phyloP scores from a whole-genome alignment of 92 coral and sea anemone species.

The Porites divaricata region DNA sequence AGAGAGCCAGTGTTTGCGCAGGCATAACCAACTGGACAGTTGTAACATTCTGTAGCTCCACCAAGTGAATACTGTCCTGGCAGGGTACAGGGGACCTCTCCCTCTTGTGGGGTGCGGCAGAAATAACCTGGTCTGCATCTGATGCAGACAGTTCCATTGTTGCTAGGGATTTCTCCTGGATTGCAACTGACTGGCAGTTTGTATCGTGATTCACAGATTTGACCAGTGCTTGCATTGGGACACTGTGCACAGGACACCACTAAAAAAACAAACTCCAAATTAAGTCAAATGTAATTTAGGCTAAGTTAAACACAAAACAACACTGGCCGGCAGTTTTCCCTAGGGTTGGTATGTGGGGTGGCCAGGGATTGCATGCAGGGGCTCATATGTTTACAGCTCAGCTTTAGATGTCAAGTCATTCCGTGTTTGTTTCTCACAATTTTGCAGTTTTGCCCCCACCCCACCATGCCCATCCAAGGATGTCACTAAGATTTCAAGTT shows the following conservation, averaged over 20 bases:
- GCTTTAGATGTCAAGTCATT: too few species aligned
- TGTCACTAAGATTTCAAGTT: too few species aligned
- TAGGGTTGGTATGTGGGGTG: too few species aligned
- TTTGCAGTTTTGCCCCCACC: too few species aligned
- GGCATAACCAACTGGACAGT: slow-evolving; percentile 82
- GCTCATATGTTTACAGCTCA: too few species aligned
- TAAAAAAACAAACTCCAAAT: slow-evolving; percentile 13
- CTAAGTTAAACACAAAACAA: too few species aligned
- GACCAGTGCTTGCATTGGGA: slow-evolving; percentile 94
- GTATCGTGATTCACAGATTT: slow-evolving; percentile 78
- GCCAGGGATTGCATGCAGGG: too few species aligned
- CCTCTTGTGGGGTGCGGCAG: slow-evolving; percentile 79
- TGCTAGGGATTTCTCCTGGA: slow-evolving; percentile 82
- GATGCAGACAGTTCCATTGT: slow-evolving; percentile 80
- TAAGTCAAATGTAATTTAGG: neutral
- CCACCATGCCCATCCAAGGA: too few species aligned
- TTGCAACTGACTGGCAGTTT: slow-evolving; percentile 81
- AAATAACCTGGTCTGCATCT: slow-evolving; percentile 87
- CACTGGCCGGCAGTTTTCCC: too few species aligned
- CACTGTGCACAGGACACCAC: slow-evolving; percentile 94
- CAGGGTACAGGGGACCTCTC: slow-evolving; percentile 65
- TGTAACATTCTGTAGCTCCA: slow-evolving; percentile 81
- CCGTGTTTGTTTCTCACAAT: too few species aligned
- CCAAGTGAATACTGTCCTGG: slow-evolving; percentile 88
- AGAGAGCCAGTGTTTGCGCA: slow-evolving; percentile 61